Evolutionary conservation across 1,140 invertebrate genomes (phyloP), one percentile per base, ranked within the genome.

Genomic region (Musca domestica): DNA sequence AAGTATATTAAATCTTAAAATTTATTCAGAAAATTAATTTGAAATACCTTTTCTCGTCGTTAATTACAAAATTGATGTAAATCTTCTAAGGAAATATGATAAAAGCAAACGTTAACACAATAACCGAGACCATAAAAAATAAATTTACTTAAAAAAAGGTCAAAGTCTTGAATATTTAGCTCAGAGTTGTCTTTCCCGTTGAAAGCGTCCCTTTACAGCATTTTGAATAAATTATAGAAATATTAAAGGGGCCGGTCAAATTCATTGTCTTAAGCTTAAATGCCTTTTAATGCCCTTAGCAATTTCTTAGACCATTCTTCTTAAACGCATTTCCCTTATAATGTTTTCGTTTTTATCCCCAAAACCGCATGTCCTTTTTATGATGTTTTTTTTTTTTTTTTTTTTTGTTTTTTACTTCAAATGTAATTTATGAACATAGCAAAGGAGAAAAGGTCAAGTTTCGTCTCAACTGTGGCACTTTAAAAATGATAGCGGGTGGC

Each of bases 391-490:
- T 15, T 12, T 54, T 54, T 22, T 54, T 15, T 54, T 54, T 48
- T 48, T 48, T 49, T 49, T 49, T 54, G 0, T 54, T 54, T 52
- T 51, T 54, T 3, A 23, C 12, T 23, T 19, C 20, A 14, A 27
- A 58, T n/a, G 15, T 58, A 58, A 58, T 58, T 58, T 58, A 58
- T 58, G 27, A 58, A 3, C 22, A 52, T 27, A 58, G 15, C 25
- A 12, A 30, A 15, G n/a, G 17, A 27, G 22, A 56, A 25, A 58
- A 58, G 54, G 54, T 58, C 54, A 58, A 58, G 15, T 58, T 6
- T 7, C 20, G 19, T 27, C 54, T 58, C 27, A 30, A 30, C 22
- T 27, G n/a, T 3, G 27, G 3, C 25, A 58, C 54, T 58, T 58
- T 30, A 58, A 17, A 58, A 58, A 9, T 41, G 12, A 14, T 58